Conservation (phyloP, 1,140 invertebrate genomes). For the Saxidomus purpurata region DNA sequence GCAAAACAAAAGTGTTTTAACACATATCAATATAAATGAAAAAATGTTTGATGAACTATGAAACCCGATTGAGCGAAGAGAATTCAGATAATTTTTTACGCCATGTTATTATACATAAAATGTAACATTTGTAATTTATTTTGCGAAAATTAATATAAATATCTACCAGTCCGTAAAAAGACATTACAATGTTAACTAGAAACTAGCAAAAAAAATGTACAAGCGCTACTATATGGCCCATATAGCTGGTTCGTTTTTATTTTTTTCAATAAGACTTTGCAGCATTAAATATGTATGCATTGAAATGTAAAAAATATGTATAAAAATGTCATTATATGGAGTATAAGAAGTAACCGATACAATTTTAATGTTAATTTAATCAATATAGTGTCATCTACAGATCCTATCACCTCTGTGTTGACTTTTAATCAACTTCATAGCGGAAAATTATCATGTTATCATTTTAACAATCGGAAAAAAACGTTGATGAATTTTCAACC, state of each 20-base stretch:
- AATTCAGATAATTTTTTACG: no score
- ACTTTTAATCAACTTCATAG: slow-evolving; percentile 46
- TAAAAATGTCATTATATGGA: slow-evolving; percentile 6
- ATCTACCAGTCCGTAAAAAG: no score
- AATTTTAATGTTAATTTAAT: slow-evolving; percentile 40
- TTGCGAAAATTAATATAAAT: no score
- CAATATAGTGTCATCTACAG: slow-evolving; percentile 27
- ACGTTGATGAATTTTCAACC: slow-evolving; percentile 5
- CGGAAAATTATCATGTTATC: slow-evolving; percentile 30
- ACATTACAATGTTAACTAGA: no score
- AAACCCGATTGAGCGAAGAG: no score
- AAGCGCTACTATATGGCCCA: no score
- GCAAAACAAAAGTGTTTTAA: no score
- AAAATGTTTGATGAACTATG: no score
- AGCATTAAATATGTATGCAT: not conserved
- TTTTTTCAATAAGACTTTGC: not conserved
- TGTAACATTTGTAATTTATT: no score
- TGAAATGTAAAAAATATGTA: not conserved
- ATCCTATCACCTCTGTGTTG: slow-evolving; percentile 21
- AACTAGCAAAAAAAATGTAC: no score
- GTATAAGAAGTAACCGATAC: slow-evolving; percentile 11
- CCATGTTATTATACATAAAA: no score
- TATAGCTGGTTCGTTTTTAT: not conserved
- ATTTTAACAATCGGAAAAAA: slow-evolving; percentile 16
- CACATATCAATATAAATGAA: no score